Percentiles rank a stretch among this genome's conserved stretches.
Conservation (phyloP, 2,888 invertebrate genomes). For the Rhagonycha fulva region DNA sequence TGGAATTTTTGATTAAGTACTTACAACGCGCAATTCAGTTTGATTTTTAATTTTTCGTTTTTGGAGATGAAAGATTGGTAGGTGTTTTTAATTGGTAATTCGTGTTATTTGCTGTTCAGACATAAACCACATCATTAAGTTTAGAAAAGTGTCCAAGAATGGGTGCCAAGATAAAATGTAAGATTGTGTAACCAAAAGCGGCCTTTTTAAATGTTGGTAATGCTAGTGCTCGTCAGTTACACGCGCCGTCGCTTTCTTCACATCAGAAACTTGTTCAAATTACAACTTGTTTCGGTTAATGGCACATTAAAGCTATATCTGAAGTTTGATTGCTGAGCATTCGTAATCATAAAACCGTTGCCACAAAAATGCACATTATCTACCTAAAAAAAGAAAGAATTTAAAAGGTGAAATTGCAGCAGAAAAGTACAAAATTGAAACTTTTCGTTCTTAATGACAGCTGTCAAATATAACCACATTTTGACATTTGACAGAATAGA, state of each 20-base stretch:
- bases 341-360: background rate
- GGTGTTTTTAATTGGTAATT: background rate
- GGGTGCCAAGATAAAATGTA: constrained; percentile 17
- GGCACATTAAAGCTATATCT: constrained; percentile 15
- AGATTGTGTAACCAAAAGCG: constrained; percentile 28
- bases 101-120: background rate
- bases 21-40: background rate
- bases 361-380: background rate
- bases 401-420: too few relatives aligned
- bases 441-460: too few relatives aligned
- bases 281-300: constrained; percentile 15
- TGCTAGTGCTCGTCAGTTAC: constrained; percentile 30
- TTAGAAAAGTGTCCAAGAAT: constrained; percentile 8
- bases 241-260: constrained; percentile 37
- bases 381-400: too few relatives aligned
- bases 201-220: constrained; percentile 30
- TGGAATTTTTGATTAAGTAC: background rate
- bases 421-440: too few relatives aligned
- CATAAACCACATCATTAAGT: constrained; percentile 16
- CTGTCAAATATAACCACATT: too few relatives aligned
- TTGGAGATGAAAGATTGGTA: background rate
- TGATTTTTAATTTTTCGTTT: background rate
- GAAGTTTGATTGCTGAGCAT: background rate
- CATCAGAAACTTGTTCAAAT: constrained; percentile 17
- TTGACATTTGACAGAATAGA: too few relatives aligned